These are phyloP conservation scores for Rynchops niger DNA, from an alignment of 2,113 vertebrate species.

Conservation along the genomic window DNA sequence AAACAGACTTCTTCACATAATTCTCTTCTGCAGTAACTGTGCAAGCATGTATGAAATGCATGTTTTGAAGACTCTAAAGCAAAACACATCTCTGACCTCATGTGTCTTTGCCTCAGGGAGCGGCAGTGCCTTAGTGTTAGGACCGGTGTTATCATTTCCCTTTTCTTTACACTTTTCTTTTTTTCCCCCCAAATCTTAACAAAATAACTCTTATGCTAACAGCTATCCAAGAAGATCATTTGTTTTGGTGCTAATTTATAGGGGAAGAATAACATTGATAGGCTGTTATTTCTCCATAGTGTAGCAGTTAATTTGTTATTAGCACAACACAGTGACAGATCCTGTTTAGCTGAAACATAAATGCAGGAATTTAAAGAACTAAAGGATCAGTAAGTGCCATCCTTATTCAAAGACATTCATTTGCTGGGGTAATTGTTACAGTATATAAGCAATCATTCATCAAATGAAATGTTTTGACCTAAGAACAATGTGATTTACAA, in stretches of 20 bases:
- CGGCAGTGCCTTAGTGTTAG: not conserved
- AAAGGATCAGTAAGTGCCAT: slow-evolving; percentile 22
- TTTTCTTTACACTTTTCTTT: not conserved
- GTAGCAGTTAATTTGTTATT: slow-evolving; percentile 38
- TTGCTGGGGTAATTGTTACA: slow-evolving; percentile 44
- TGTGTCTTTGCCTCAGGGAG: not conserved
- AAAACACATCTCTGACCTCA: not conserved
- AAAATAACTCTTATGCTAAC: not conserved
- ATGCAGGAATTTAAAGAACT: slow-evolving; percentile 11
- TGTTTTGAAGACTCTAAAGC: not conserved
- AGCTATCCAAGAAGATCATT: not conserved
- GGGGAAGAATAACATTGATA: not conserved
- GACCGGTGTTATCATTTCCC: not conserved
- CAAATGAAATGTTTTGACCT: slow-evolving; percentile 19
- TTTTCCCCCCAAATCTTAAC: not conserved
- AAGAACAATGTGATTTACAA: slow-evolving; percentile 38
- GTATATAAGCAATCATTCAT: slow-evolving; percentile 43
- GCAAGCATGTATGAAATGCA: not conserved
- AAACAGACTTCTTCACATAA: slow-evolving; percentile 34
- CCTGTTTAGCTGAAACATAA: slow-evolving; percentile 24
- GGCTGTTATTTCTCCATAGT: not conserved
- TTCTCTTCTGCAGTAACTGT: slow-evolving; percentile 18
- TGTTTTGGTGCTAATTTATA: slow-evolving; percentile 2
- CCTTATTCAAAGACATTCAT: slow-evolving; percentile 47
- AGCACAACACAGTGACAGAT: not conserved